Conservation (phyloP, 2,888 invertebrate genomes). For the Sarcophaga carnaria region DNA sequence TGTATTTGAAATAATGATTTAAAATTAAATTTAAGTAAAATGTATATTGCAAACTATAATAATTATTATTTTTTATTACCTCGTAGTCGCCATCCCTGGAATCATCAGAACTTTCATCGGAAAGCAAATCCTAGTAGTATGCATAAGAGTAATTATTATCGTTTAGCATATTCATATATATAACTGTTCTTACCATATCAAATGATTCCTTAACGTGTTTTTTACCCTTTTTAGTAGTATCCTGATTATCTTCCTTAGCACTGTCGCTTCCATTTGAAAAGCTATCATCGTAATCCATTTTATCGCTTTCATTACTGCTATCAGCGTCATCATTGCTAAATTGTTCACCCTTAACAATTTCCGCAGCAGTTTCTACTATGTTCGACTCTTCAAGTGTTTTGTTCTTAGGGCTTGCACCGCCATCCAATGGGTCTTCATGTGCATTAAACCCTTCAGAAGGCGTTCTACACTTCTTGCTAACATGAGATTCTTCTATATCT, state of each 20-base stretch:
- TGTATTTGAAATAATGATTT: too few relatives aligned
- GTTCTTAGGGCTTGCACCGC: background rate
- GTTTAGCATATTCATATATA: background rate
- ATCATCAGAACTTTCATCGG: slow-evolving; percentile 12
- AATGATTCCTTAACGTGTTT: background rate
- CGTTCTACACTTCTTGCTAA: background rate
- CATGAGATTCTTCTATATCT: background rate
- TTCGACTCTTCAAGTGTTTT: background rate
- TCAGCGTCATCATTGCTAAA: background rate
- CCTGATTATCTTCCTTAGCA: background rate
- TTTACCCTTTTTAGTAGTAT: background rate
- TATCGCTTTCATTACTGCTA: slow-evolving; percentile 7
- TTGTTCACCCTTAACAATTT: background rate
- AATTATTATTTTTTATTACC: slow-evolving; percentile 14
- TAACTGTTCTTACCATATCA: background rate
- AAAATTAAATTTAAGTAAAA: too few relatives aligned
- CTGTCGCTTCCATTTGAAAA: slow-evolving; percentile 12
- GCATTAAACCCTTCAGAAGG: background rate
- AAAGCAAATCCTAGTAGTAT: background rate
- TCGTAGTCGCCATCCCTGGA: slow-evolving; percentile 22
- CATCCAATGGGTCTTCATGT: background rate
- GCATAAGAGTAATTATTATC: background rate
- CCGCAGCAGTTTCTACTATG: background rate
- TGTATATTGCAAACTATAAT: background rate
- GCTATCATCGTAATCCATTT: slow-evolving; percentile 33